Conservation (phyloP, 2,113 vertebrate species). For the Peromyscus maniculatus region DNA sequence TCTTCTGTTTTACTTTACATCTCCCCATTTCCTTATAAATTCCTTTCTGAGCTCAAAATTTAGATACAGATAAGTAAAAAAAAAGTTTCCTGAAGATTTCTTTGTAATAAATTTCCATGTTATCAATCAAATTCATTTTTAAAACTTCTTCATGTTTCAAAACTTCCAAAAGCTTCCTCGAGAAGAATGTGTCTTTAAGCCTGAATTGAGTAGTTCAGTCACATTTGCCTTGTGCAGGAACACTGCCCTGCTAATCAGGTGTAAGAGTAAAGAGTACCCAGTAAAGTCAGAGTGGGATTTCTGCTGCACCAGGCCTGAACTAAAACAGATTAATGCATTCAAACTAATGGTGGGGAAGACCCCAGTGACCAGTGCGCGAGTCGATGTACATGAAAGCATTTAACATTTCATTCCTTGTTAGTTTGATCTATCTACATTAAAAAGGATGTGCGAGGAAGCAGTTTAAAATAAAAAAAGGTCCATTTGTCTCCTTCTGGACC, state of each 20-base stretch:
- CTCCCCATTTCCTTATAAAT: background rate
- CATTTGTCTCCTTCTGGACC: slow-evolving; percentile 73
- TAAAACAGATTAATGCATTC: slow-evolving; percentile 63
- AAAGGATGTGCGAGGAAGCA: slow-evolving; percentile 59
- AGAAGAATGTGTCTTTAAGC: background rate
- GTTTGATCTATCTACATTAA: slow-evolving; percentile 70
- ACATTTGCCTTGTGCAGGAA: background rate
- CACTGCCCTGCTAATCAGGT: slow-evolving; percentile 12
- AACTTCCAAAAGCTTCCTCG: background rate
- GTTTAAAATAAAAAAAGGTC: slow-evolving; percentile 71
- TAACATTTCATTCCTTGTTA: slow-evolving; percentile 75
- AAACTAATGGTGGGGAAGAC: slow-evolving; percentile 43
- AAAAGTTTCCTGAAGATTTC: background rate
- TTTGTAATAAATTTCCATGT: background rate
- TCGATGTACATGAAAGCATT: slow-evolving; percentile 55
- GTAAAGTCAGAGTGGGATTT: slow-evolving; percentile 13
- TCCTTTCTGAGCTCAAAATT: background rate
- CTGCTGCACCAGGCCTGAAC: background rate
- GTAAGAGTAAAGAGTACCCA: background rate
- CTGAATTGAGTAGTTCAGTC: background rate
- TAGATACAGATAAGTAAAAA: background rate
- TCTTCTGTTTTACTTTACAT: slow-evolving; percentile 32
- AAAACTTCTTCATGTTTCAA: background rate
- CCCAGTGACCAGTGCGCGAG: background rate
- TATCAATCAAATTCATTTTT: background rate